Evolutionary conservation across 2,113 vertebrate species (phyloP), one percentile per base, ranked within the genome.

Genomic region (Phyllopteryx taeniolatus): DNA sequence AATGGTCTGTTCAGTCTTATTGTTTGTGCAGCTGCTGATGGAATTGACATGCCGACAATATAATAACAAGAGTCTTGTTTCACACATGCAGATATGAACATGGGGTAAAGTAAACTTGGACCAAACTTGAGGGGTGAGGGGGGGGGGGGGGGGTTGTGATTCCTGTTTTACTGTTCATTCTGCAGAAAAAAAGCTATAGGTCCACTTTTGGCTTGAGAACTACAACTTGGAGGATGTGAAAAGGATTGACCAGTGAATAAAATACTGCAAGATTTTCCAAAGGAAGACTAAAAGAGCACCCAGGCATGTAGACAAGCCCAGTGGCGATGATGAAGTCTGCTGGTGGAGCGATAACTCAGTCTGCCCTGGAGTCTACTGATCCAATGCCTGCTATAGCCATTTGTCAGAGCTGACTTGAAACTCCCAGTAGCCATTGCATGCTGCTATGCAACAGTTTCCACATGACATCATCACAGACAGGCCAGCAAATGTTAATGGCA

Each of bases 381-480:
- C 85, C 81, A 84, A 75, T 72, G 84, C 83, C 86, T 85, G 79
- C 70, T 75, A 61, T 74, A 73, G 83, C 77, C 85, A 87, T 92
- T 91, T 88, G 85, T 92, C 86, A 91, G 79, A 61, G 49, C 77
- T 86, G 91, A 91, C 89, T 86, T 27, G 47, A 79, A 87, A 83
- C 69, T 90, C 84, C 83, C 80, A 69, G 77, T 82, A 85, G 85
- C 88, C 85, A 75, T 79, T 56, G 75, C 84, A 68, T 80, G 77
- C 57, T 14, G 83, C 72, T 70, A 74, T 78, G 70, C 79, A 77
- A 71, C 60, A 69, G 73, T 85, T 88, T 86, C 89, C 82, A 85
- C 74, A 83, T 85, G 77, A 87, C 87, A 85, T 85, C 79, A 77
- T 86, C 85, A 80, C 59, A 68, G 76, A 76, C 76, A 80, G 67